Conservation (phyloP, 2,888 invertebrate species). For the Drosophila limbata region DNA sequence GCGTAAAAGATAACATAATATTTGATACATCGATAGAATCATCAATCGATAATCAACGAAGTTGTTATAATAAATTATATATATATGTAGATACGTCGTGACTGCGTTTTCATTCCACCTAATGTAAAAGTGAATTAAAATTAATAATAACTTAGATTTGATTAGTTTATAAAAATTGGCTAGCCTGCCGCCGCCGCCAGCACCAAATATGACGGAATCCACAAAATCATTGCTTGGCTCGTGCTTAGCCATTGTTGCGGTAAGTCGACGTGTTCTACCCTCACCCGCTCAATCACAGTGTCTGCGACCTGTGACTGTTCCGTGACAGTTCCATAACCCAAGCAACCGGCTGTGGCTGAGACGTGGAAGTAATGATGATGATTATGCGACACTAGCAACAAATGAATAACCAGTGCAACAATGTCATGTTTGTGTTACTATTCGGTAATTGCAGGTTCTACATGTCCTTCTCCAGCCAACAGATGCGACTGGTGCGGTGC, state of each 20-base stretch:
- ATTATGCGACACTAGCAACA: background rate
- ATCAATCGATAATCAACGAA: conserved; percentile 47
- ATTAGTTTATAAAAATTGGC: conserved; percentile 46
- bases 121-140: conserved; percentile 65
- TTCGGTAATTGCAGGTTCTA: conserved; percentile 73
- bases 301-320: background rate
- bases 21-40: background rate
- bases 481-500: conserved; percentile 90
- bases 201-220: conserved; percentile 55
- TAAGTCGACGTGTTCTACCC: conserved; percentile 74
- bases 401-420: background rate
- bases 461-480: conserved; percentile 90
- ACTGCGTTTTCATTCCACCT: conserved; percentile 61
- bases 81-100: conserved; percentile 63
- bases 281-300: conserved; percentile 32
- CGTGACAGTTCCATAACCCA: background rate
- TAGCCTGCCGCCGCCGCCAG: conserved; percentile 49
- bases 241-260: conserved; percentile 70
- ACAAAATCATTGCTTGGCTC: conserved; percentile 60
- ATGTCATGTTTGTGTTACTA: background rate
- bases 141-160: conserved; percentile 39
- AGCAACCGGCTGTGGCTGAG: conserved; percentile 34
- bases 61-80: conserved; percentile 59
- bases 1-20: too few relatives aligned
- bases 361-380: conserved; percentile 28